phyloP scores from a whole-genome alignment of 2,888 invertebrate genomes.

The Trissolcus brochymenae region DNA sequence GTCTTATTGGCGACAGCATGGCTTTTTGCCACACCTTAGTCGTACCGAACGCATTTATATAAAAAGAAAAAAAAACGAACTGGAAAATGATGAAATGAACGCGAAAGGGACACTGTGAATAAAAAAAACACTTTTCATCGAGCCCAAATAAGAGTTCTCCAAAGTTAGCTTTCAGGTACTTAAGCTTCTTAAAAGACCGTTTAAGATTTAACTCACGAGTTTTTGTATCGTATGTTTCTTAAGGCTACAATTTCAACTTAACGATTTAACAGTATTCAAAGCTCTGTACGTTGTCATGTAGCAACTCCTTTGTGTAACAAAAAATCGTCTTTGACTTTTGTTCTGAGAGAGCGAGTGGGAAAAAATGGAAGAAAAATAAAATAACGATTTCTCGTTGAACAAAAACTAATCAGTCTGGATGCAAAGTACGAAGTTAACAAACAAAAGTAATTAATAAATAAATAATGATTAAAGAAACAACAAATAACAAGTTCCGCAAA shows the following conservation, averaged over 20 bases:
- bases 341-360: neutral
- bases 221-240: slow-evolving; percentile 75
- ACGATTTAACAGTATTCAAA: slow-evolving; percentile 73
- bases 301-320: slow-evolving; percentile 22
- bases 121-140: slow-evolving; percentile 35
- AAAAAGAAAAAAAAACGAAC: slow-evolving; percentile 58
- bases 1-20: slow-evolving; percentile 67
- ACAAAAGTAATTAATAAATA: neutral
- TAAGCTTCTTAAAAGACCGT: slow-evolving; percentile 72
- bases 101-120: slow-evolving; percentile 27
- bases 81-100: slow-evolving; percentile 21
- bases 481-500: slow-evolving; percentile 26
- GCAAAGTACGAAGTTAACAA: no score
- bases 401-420: no score
- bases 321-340: slow-evolving; percentile 1
- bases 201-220: slow-evolving; percentile 70
- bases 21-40: slow-evolving; percentile 68
- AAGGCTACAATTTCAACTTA: slow-evolving; percentile 68
- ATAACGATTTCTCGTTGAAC: neutral
- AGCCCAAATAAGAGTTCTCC: slow-evolving; percentile 66
- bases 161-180: slow-evolving; percentile 72
- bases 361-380: neutral
- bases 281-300: slow-evolving; percentile 67
- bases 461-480: neutral
- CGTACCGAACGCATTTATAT: slow-evolving; percentile 76